Conservation (phyloP, 2,113 vertebrate species). For the Labeo catla region DNA sequence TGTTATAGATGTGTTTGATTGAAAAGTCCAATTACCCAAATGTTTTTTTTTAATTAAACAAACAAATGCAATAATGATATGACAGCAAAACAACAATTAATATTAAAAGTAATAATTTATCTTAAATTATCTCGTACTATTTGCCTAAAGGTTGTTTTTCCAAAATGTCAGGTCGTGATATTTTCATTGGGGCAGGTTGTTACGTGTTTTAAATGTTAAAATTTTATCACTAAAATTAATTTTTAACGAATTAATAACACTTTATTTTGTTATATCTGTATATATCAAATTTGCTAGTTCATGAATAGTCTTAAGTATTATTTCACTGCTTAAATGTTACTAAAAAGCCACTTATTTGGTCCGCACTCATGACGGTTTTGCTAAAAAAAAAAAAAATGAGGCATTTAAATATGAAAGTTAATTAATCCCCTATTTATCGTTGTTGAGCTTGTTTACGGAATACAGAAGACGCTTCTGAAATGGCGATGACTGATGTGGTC, state of each 20-base stretch:
- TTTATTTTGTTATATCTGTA: background rate
- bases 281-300: background rate
- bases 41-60: background rate
- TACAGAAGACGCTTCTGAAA: background rate
- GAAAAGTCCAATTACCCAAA: background rate
- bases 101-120: background rate
- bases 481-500: background rate
- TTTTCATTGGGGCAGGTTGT: background rate
- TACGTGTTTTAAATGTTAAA: background rate
- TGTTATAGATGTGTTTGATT: background rate
- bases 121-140: background rate
- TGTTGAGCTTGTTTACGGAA: background rate
- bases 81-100: background rate
- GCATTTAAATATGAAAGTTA: background rate
- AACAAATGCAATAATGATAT: background rate
- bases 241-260: background rate
- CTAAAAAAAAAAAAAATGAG: no score
- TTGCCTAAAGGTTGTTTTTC: background rate
- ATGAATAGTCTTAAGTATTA: background rate
- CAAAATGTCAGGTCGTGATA: background rate
- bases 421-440: background rate
- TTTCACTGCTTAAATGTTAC: background rate
- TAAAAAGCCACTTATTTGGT: background rate
- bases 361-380: background rate
- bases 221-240: background rate